Evolutionary conservation across 2,888 invertebrate genomes (phyloP).

Genomic region (Chrysina gloriosa): DNA sequence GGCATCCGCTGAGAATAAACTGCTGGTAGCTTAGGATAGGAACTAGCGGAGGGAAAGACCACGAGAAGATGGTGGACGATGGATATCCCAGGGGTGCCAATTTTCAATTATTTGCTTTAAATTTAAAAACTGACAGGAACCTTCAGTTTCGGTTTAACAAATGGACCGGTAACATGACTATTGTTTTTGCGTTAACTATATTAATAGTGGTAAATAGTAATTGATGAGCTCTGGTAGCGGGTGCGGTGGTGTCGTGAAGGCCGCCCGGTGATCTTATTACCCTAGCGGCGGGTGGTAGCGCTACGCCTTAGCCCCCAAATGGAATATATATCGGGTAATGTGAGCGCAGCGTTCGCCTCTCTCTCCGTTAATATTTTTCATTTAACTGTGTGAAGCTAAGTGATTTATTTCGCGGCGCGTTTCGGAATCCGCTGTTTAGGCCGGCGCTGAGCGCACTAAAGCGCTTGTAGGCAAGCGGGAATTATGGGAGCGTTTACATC

Average conservation of each 20-base stretch:
- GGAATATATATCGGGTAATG: conserved; percentile 7
- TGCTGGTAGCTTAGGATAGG: neutral
- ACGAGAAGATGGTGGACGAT: neutral
- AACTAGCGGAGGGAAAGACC: neutral
- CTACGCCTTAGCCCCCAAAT: conserved; percentile 39
- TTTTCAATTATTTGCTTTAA: conserved; percentile 46
- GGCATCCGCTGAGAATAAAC: neutral
- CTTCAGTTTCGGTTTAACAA: conserved; percentile 47
- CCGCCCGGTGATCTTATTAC: conserved; percentile 63
- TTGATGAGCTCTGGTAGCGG: conserved; percentile 64
- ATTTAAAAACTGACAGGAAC: conserved; percentile 46
- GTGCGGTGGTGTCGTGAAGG: conserved; percentile 54
- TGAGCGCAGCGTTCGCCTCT: neutral
- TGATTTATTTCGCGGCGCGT: conserved; percentile 40
- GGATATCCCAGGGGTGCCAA: conserved; percentile 38
- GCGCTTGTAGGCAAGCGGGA: neutral
- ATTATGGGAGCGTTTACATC: neutral
- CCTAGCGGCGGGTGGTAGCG: conserved; percentile 60
- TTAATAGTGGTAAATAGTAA: conserved; percentile 61
- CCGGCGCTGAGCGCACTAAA: neutral
- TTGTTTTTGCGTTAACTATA: conserved; percentile 56
- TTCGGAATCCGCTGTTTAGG: conserved; percentile 18
- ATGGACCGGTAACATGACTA: conserved; percentile 56
- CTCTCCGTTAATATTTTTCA: conserved; percentile 28
- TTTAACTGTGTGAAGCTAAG: conserved; percentile 40